A percentile compares a stretch with the other conserved stretches of the same genome.
These are phyloP conservation scores for Clarias platycephalus DNA, from an alignment of 2,797 vertebrate species.

Conservation along the genomic window DNA sequence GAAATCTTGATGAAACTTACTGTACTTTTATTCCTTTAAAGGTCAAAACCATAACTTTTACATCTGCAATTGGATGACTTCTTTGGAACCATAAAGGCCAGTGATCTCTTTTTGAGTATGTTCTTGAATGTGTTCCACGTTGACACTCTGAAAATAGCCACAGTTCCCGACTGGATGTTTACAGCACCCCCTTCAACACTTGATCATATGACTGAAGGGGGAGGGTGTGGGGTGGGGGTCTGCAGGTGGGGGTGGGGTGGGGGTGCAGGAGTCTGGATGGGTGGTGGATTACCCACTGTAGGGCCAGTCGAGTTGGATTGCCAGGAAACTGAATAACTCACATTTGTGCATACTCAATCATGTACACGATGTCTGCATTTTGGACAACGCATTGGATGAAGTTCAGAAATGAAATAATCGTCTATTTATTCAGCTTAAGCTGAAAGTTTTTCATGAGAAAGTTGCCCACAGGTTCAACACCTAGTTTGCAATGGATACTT, in stretches of 20 bases:
- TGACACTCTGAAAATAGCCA: constrained; percentile 60
- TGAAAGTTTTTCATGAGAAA: constrained; percentile 8
- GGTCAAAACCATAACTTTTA: constrained; percentile 24
- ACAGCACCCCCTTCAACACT: constrained; percentile 52
- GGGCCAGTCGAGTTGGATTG: constrained; percentile 15
- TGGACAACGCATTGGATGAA: constrained; percentile 1
- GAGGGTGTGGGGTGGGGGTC: not conserved
- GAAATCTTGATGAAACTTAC: not conserved
- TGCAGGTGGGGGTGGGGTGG: not conserved
- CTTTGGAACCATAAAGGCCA: constrained; percentile 43
- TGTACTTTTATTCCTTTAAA: not conserved
- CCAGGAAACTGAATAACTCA: constrained; percentile 16
- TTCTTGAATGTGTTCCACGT: constrained; percentile 60
- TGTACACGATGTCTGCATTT: constrained; percentile 13
- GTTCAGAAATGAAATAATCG: not conserved
- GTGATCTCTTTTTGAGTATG: constrained; percentile 48
- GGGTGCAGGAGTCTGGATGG: not conserved
- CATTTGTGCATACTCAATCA: constrained; percentile 14
- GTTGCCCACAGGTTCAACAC: not conserved
- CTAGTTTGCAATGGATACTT: not conserved
- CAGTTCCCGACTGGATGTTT: constrained; percentile 54
- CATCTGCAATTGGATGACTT: constrained; percentile 17
- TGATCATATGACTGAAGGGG: constrained; percentile 54
- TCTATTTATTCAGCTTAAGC: not conserved
- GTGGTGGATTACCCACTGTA: constrained; percentile 28